Evolutionary conservation across 2,888 invertebrate genomes (phyloP).

Genomic region (Tachina lurida): DNA sequence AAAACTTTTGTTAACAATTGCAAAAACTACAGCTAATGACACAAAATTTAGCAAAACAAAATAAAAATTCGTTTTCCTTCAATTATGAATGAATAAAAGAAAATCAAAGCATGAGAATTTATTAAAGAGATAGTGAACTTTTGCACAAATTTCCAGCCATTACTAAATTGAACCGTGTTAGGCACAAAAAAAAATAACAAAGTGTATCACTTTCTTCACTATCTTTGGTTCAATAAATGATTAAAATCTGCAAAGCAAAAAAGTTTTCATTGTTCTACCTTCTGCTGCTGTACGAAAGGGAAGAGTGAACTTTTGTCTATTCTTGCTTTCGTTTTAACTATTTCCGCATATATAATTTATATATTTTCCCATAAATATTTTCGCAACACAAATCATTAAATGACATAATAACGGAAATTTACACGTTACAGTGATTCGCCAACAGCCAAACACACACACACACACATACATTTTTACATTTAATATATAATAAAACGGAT

Average conservation of each 20-base stretch:
- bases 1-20: not conserved
- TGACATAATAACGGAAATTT: conserved; percentile 72
- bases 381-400: conserved; percentile 68
- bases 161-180: conserved; percentile 3
- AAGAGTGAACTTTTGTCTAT: conserved; percentile 12
- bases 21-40: not conserved
- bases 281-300: not conserved
- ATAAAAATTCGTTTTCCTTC: not conserved
- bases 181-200: not conserved
- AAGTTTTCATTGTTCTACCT: conserved; percentile 20
- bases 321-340: not conserved
- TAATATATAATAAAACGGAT: conserved; percentile 57
- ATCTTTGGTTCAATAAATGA: conserved; percentile 38
- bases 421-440: conserved; percentile 63
- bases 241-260: conserved; percentile 57
- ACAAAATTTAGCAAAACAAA: not conserved
- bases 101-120: not conserved
- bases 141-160: conserved; percentile 3
- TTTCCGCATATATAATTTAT: conserved; percentile 31
- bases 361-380: conserved; percentile 70
- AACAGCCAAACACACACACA: not conserved
- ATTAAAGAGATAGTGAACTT: not conserved
- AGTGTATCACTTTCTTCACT: conserved; percentile 50
- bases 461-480: not conserved
- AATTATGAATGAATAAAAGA: not conserved